Evolutionary conservation across 1,140 invertebrate genomes (phyloP).

Genomic region (Linepithema humile): DNA sequence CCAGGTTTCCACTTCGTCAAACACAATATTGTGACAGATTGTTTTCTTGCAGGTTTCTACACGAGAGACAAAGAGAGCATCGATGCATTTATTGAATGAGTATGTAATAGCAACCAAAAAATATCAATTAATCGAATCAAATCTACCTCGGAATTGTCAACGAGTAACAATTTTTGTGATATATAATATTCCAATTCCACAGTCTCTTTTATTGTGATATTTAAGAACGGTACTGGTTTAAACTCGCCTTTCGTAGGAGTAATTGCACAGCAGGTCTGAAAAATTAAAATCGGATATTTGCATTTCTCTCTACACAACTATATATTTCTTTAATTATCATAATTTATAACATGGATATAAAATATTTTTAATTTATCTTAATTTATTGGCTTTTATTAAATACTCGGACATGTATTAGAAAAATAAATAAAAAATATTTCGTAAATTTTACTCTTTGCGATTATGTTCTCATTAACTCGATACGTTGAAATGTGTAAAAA

Average conservation of each 20-base stretch:
- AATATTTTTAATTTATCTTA: too few relatives aligned
- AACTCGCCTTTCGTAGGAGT: conserved; percentile 57
- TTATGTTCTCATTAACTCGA: neutral
- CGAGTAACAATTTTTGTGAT: conserved; percentile 57
- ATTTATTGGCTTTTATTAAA: neutral
- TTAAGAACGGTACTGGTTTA: conserved; percentile 68
- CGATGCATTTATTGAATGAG: too few relatives aligned
- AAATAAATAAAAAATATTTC: neutral
- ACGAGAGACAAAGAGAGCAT: too few relatives aligned
- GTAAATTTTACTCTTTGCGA: neutral
- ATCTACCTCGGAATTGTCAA: conserved; percentile 64
- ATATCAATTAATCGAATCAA: neutral
- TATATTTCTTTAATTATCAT: too few relatives aligned
- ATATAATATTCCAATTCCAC: conserved; percentile 51
- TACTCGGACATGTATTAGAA: neutral
- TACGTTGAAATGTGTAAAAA: neutral
- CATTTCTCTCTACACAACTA: neutral
- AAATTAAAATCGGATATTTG: neutral
- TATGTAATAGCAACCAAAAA: too few relatives aligned
- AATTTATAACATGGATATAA: too few relatives aligned
- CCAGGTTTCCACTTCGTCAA: conserved; percentile 68
- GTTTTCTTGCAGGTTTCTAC: conserved; percentile 59
- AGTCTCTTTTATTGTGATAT: conserved; percentile 43
- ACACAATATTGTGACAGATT: conserved; percentile 63
- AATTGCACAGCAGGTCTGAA: conserved; percentile 69